These are phyloP conservation scores for Lithodes maja DNA, from an alignment of 2,888 invertebrate genomes.

Conservation along the genomic window DNA sequence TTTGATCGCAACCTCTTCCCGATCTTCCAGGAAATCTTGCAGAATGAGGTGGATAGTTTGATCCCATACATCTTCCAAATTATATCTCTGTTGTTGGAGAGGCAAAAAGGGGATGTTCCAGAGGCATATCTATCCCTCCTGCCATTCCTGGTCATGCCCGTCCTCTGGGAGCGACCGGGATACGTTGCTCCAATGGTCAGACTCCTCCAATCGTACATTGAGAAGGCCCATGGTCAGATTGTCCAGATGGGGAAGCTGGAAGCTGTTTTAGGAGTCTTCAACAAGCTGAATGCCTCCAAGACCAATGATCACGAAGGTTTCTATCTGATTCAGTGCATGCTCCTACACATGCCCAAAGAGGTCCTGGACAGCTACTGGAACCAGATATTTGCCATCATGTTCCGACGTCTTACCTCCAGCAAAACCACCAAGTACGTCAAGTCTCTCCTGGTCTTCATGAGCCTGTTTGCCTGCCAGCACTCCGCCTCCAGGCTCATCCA, in stretches of 20 bases:
- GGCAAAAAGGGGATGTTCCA: conserved; percentile 77
- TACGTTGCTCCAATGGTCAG: conserved; percentile 95
- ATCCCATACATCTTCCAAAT: conserved; percentile 99
- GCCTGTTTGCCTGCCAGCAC: conserved; percentile 87
- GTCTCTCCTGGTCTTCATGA: conserved; percentile 92
- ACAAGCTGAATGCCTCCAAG: conserved; percentile 96
- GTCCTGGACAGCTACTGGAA: conserved; percentile 85
- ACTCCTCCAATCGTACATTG: conserved; percentile 90
- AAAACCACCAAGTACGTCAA: conserved; percentile 97
- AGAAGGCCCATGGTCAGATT: conserved; percentile 83
- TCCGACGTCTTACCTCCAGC: conserved; percentile 92
- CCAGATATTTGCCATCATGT: conserved; percentile 93
- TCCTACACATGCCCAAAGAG: conserved; percentile 77
- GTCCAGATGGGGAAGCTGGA: conserved; percentile 83
- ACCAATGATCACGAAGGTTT: conserved; percentile 93
- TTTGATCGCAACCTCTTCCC: conserved; percentile 96
- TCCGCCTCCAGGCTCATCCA: conserved; percentile 85
- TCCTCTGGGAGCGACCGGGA: conserved; percentile 94
- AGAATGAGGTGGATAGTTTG: conserved; percentile 97
- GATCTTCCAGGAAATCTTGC: conserved; percentile 94
- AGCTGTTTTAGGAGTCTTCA: conserved; percentile 91
- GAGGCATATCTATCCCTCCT: conserved; percentile 92
- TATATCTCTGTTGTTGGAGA: conserved; percentile 90
- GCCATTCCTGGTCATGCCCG: conserved; percentile 90
- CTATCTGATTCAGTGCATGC: conserved; percentile 87